Conservation (phyloP, 2,113 vertebrate species). For the Nyctibius bracteatus region DNA sequence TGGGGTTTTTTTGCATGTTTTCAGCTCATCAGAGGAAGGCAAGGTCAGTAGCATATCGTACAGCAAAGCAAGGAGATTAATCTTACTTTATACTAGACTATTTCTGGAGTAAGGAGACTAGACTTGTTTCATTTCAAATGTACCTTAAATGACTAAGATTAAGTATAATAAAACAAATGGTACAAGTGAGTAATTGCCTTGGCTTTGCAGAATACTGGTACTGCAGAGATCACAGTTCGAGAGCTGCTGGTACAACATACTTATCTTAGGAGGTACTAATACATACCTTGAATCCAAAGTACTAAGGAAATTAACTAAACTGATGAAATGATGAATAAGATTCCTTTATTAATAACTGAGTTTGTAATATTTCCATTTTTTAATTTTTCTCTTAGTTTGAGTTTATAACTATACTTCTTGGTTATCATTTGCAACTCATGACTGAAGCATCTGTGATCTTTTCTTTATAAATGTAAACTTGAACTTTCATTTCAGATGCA, state of each 20-base stretch:
- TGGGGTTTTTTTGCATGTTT: neutral
- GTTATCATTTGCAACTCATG: neutral
- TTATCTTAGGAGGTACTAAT: neutral
- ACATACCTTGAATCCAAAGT: neutral
- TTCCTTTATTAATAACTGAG: neutral
- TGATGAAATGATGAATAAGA: neutral
- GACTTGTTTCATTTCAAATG: neutral
- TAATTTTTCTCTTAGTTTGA: neutral
- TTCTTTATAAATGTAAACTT: neutral
- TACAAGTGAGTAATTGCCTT: neutral
- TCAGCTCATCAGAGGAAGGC: neutral
- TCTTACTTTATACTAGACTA: neutral
- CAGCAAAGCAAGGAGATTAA: neutral
- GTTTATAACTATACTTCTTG: neutral
- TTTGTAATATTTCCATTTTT: neutral
- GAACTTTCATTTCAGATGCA: neutral
- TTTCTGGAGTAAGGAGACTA: neutral
- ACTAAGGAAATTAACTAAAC: neutral
- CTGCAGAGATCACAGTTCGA: neutral
- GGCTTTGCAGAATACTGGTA: neutral
- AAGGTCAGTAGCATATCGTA: neutral
- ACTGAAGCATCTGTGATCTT: neutral
- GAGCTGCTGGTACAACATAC: neutral
- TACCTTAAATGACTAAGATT: neutral
- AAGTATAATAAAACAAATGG: neutral